Evolutionary conservation across 2,888 invertebrate species (phyloP), one percentile per base, ranked within the genome.

Genomic region (Pollenia angustigena): DNA sequence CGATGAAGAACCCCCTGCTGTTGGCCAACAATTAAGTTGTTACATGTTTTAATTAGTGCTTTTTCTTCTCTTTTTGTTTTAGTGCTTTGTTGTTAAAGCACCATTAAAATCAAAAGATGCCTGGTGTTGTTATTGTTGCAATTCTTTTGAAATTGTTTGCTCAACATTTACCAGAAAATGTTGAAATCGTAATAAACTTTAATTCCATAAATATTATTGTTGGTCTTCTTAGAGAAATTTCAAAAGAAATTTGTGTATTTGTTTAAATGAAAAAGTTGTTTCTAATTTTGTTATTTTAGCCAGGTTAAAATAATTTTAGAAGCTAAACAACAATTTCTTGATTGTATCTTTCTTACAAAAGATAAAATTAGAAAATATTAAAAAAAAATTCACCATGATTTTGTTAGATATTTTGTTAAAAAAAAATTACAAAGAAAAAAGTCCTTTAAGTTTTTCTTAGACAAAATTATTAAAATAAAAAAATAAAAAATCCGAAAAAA

Each of bases 141-240:
- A 56, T 81, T 88, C 83, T 85, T 87, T 86, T 86, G 79, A 88
- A 91, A 92, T 90, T 90, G 89, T 90, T 90, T 90, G 89, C 90
- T 89, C 89, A 90, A 90, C 90, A 84, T 60, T 69, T 40, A 58
- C 58, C 64, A 66, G 18, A 81, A 32, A 7, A n/a, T n/a, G 23
- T 4, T 4, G 7, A 68, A 18, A 46, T 9, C 6, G 50, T n/a
- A 48, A 32, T 56, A 62, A 60, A 85, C 88, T 88, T 88, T 74
- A 64, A 86, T 89, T 86, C 82, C 56, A 52, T 54, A 40, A 62
- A 72, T 64, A 64, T 46, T 60, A 9, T 71, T 71, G 84, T 78
- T 80, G 87, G 84, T 90, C 44, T 90, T 88, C 88, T 88, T 88
- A 84, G 85, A 75, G 62, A 83, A 75, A 85, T 79, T 88, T 88